A percentile compares a stretch with the other conserved stretches of the same genome.
phyloP scores from a whole-genome alignment of 2,113 vertebrate genomes.

The Osmerus mordax region DNA sequence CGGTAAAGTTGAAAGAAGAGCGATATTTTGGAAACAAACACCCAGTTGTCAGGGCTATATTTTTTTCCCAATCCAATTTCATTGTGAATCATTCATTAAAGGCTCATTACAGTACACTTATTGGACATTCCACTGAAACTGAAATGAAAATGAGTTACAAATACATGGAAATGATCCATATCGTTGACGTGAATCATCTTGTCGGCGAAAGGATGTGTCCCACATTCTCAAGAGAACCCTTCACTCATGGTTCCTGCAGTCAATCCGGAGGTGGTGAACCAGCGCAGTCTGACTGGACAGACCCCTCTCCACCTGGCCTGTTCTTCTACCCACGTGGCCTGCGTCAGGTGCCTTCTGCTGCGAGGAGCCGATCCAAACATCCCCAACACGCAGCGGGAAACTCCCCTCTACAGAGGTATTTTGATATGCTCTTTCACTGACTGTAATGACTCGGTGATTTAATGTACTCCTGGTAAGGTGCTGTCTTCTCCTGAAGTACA shows the following conservation, averaged over 20 bases:
- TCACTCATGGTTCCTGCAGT: too few species aligned
- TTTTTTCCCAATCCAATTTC: too few species aligned
- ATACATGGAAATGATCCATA: too few species aligned
- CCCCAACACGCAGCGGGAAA: conserved; percentile 77
- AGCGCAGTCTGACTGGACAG: conserved; percentile 74
- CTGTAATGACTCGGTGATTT: neutral
- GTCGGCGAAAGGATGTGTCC: too few species aligned
- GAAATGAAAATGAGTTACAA: too few species aligned
- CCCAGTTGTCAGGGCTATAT: neutral
- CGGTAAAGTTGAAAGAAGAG: conserved; percentile 64
- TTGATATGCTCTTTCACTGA: neutral
- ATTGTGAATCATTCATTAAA: too few species aligned
- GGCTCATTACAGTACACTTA: too few species aligned
- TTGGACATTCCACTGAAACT: too few species aligned
- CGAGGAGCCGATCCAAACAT: conserved; percentile 79
- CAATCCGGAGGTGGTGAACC: conserved; percentile 64
- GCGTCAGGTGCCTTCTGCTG: conserved; percentile 74
- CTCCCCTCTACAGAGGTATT: conserved; percentile 81
- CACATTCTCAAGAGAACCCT: too few species aligned
- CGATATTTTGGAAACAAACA: neutral
- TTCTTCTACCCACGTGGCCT: conserved; percentile 69
- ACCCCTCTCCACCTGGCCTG: conserved; percentile 79
- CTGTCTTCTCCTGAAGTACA: too few species aligned
- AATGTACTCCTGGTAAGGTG: neutral
- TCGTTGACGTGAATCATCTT: too few species aligned